Conservation (phyloP, 2,797 vertebrate species). For the Rhabdophis nuchalis region DNA sequence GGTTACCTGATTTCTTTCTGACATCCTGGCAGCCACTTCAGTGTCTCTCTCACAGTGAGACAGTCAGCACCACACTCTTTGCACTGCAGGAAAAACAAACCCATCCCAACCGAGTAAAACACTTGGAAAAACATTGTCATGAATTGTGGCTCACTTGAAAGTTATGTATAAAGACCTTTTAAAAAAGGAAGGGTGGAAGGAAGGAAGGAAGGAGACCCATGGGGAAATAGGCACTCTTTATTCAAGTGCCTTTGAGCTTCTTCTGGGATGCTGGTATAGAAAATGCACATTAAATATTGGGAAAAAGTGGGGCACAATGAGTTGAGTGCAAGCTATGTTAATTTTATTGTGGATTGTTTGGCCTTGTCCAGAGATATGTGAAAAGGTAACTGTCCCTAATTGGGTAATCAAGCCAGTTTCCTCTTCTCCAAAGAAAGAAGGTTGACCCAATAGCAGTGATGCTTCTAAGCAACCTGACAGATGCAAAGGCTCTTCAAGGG, state of each 20-base stretch:
- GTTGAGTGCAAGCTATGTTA: background rate
- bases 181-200: background rate
- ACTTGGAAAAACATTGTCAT: constrained; percentile 48
- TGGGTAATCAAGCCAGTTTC: background rate
- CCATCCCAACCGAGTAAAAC: constrained; percentile 49
- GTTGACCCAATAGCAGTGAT: background rate
- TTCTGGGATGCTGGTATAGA: background rate
- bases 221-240: constrained; percentile 38
- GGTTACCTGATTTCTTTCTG: constrained; percentile 48
- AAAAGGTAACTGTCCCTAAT: background rate
- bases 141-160: constrained; percentile 47
- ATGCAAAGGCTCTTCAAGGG: background rate
- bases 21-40: constrained; percentile 39
- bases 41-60: constrained; percentile 47
- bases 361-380: background rate
- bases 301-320: constrained; percentile 15
- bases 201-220: background rate
- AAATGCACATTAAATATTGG: constrained; percentile 15
- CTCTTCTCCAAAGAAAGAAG: background rate
- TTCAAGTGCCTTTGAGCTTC: constrained; percentile 34
- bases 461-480: background rate
- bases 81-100: constrained; percentile 65
- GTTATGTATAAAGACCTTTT: constrained; percentile 34
- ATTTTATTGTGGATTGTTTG: background rate
- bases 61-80: constrained; percentile 31